Percentiles rank a stretch among this genome's conserved stretches.
These are phyloP conservation scores for Maconellicoccus hirsutus DNA, from an alignment of 1,140 invertebrate species.

Conservation along the genomic window DNA sequence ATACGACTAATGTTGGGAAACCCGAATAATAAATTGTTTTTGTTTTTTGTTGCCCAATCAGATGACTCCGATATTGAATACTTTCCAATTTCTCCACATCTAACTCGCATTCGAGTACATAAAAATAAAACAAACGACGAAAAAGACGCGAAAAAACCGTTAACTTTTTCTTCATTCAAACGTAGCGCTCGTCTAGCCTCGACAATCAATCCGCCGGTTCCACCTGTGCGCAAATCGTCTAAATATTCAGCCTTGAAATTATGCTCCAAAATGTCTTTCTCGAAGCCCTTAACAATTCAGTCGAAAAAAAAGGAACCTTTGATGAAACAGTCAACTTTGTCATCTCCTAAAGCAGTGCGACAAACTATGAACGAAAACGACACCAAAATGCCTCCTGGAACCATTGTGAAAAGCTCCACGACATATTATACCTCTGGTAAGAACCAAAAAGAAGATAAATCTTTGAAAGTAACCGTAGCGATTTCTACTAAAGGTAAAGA, in stretches of 20 bases:
- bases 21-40: conserved; percentile 8
- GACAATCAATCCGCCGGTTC: conserved; percentile 42
- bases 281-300: conserved; percentile 21
- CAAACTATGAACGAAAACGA: background rate
- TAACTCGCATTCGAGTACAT: conserved; percentile 64
- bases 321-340: background rate
- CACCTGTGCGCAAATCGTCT: conserved; percentile 57
- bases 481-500: conserved; percentile 40
- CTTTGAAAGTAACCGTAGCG: conserved; percentile 36
- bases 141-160: conserved; percentile 27
- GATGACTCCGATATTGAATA: conserved; percentile 54
- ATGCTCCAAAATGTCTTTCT: conserved; percentile 42
- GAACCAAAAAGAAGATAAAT: conserved; percentile 37
- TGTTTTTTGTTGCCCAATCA: conserved; percentile 26
- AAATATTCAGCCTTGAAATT: conserved; percentile 53
- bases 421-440: conserved; percentile 35
- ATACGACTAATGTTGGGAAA: background rate
- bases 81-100: conserved; percentile 63
- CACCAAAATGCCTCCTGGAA: conserved; percentile 14
- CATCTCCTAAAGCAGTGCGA: background rate
- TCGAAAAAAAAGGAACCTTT: conserved; percentile 31
- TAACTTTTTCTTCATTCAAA: conserved; percentile 40
- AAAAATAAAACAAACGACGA: conserved; percentile 34
- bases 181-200: conserved; percentile 34
- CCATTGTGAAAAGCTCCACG: conserved; percentile 36